A percentile compares a stretch with the other conserved stretches of the same genome.
Evolutionary conservation across 2,888 invertebrate genomes (phyloP).

Genomic region (Ametastegia equiseti): DNA sequence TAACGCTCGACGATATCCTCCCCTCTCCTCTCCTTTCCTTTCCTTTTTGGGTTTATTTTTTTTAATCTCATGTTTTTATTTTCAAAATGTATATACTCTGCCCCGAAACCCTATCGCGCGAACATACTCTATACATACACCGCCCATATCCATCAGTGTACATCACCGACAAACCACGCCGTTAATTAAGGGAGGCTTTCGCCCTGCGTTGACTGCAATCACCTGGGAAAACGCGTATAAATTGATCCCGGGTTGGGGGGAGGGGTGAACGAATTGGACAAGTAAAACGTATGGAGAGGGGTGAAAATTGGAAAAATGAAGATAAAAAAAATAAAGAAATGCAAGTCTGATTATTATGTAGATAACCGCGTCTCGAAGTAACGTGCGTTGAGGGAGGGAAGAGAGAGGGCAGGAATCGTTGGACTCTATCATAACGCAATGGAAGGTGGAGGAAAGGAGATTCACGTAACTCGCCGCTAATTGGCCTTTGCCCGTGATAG

Average conservation of each 20-base stretch:
- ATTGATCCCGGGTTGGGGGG: neutral
- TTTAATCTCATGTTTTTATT: too few species aligned
- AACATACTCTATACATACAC: neutral
- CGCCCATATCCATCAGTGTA: neutral
- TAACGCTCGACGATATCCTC: neutral
- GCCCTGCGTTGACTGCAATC: conserved; percentile 65
- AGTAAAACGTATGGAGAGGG: neutral
- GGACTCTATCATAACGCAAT: neutral
- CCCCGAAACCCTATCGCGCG: neutral
- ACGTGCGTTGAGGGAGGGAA: neutral
- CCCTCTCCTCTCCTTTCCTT: neutral
- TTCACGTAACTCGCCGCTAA: conserved; percentile 29
- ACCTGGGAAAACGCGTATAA: conserved; percentile 53
- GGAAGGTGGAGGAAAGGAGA: conserved; percentile 3
- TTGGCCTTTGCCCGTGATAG: conserved; percentile 13
- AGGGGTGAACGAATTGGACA: neutral
- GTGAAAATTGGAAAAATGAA: neutral
- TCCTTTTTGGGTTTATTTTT: too few species aligned
- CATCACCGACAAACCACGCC: conserved; percentile 55
- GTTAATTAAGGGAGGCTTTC: conserved; percentile 70
- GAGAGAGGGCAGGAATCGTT: neutral
- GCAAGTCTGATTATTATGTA: neutral
- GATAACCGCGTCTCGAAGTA: neutral
- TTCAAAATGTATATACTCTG: neutral
- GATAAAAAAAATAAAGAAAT: neutral